A percentile compares a stretch with the other conserved stretches of the same genome.
phyloP scores from a whole-genome alignment of 2,888 invertebrate species.

The Ichneumoninae sp. region DNA sequence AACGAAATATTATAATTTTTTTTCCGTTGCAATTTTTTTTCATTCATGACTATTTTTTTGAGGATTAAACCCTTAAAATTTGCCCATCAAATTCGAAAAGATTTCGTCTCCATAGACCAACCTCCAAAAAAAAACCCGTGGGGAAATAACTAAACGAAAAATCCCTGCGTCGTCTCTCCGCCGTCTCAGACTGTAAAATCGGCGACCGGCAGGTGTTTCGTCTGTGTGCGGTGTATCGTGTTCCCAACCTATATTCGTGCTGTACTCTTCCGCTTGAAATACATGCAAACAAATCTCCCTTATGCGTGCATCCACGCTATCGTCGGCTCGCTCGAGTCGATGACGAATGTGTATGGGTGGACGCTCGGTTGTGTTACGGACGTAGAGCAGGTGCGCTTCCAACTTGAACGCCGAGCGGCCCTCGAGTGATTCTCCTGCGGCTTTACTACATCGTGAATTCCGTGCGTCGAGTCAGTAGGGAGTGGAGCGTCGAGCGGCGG shows the following conservation, averaged over 20 bases:
- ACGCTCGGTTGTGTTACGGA: slow-evolving; percentile 6
- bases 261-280: neutral
- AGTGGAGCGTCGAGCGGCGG: slow-evolving; percentile 62
- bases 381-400: slow-evolving; percentile 57
- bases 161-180: neutral
- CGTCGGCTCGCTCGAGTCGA: slow-evolving; percentile 8
- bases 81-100: too few species aligned
- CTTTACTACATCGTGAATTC: slow-evolving; percentile 58
- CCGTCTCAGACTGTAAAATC: slow-evolving; percentile 8
- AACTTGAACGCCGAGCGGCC: slow-evolving; percentile 48
- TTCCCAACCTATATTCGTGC: neutral
- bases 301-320: neutral
- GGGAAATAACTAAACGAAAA: neutral
- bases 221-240: slow-evolving; percentile 8
- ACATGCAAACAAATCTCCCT: neutral
- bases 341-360: slow-evolving; percentile 20
- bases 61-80: too few species aligned
- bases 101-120: too few species aligned
- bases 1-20: slow-evolving; percentile 43
- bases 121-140: neutral
- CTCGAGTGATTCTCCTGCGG: slow-evolving; percentile 56
- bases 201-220: slow-evolving; percentile 13
- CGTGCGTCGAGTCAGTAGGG: slow-evolving; percentile 59
- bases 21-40: slow-evolving; percentile 3
- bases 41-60: neutral